These are phyloP conservation scores for Bombus superbus DNA, from an alignment of 1,140 invertebrate genomes.

Conservation along the genomic window DNA sequence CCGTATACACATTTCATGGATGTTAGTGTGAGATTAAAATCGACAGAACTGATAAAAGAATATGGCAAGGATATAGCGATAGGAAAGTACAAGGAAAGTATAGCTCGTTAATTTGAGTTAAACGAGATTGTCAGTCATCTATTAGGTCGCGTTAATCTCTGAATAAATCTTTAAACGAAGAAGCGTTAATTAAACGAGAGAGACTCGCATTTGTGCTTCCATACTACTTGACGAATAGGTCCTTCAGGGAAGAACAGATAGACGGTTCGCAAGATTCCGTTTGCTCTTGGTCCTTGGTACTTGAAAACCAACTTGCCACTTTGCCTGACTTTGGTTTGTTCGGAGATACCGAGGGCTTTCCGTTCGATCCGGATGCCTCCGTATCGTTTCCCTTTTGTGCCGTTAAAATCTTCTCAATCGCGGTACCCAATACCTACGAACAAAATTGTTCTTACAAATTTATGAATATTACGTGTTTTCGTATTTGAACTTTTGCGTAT, in stretches of 20 bases:
- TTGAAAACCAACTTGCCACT: conserved; percentile 83
- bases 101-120: not conserved
- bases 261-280: conserved; percentile 88
- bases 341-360: conserved; percentile 76
- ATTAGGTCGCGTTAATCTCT: conserved; percentile 41
- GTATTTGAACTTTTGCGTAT: too few relatives aligned
- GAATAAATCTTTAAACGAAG: conserved; percentile 26
- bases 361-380: conserved; percentile 78
- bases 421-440: conserved; percentile 86
- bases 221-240: conserved; percentile 90
- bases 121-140: conserved; percentile 23
- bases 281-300: conserved; percentile 85
- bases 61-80: not conserved
- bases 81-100: not conserved
- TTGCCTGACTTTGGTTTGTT: conserved; percentile 75
- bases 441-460: not conserved
- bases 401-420: conserved; percentile 90
- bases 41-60: not conserved
- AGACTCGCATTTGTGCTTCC: conserved; percentile 10
- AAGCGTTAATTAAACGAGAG: conserved; percentile 16
- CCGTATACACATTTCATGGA: not conserved
- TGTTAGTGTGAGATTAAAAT: too few relatives aligned
- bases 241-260: conserved; percentile 91
- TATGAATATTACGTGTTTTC: too few relatives aligned
- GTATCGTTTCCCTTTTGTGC: conserved; percentile 78